Evolutionary conservation across 1,140 invertebrate genomes (phyloP), one percentile per base, ranked within the genome.

Genomic region (Harpegnathos saltator): DNA sequence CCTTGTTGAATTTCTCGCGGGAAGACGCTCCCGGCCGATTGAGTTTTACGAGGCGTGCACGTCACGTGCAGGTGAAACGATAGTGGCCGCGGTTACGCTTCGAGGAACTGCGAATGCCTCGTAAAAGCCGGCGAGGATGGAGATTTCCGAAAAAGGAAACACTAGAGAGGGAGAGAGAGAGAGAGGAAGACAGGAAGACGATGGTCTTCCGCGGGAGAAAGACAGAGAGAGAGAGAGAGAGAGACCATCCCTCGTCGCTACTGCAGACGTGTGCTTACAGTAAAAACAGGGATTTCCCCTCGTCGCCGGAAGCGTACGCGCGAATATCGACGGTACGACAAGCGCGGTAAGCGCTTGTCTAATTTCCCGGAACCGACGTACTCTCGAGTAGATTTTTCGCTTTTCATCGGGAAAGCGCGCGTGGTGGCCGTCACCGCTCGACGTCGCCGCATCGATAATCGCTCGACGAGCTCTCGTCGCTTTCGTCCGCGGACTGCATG

Each of bases 11-110:
- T 73, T 87, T 75, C 68, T 73, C 22, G 38, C 54, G 29, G 12
- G 26, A 75, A 69, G 52, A 75, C 19, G 54, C 26, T 59, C 44
- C 22, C 80, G 74, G 82, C 44, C 88, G 82, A 83, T 83, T 85
- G 82, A 72, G 86, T 91, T 91, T 91, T 90, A 91, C 89, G 89
- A 89, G 89, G 50, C 85, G 83, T 80, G 83, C 66, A 77, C 86
- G 77, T 88, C 85, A 86, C 69, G 84, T 84, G 48, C 71, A 56
- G 66, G 81, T 73, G 61, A 86, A 85, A 89, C 71, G 84, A 83
- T 84, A 74, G 86, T 83, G 65, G 65, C 84, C 72, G 72, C 75
- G 87, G 86, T 88, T 89, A 85, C 81, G 88, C 81, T 84, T 85
- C 75, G 56, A 88, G 81, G 61, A 86, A 83, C 85, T 83, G 84